phyloP scores from a whole-genome alignment of 2,888 invertebrate species.

The Drosophila sordidapex region DNA sequence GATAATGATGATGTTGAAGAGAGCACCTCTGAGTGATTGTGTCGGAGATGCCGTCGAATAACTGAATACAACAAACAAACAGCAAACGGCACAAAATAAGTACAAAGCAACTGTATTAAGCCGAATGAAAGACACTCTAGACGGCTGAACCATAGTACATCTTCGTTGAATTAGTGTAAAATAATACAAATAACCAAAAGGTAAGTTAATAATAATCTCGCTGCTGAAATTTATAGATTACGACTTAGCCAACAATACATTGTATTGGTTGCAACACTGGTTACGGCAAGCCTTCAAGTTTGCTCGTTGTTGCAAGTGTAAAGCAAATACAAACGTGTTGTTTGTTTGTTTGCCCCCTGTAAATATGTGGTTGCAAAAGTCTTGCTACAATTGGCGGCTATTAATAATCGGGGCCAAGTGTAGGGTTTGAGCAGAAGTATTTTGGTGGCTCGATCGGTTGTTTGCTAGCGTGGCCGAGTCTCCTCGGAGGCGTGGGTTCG shows the following conservation, averaged over 20 bases:
- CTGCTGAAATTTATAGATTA: not conserved
- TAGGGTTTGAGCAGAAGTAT: slow-evolving; percentile 1
- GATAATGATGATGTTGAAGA: slow-evolving; percentile 3
- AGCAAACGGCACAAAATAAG: not conserved
- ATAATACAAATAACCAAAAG: not conserved
- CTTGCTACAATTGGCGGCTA: slow-evolving; percentile 27
- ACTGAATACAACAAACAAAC: slow-evolving; percentile 23
- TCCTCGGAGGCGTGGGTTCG: slow-evolving; percentile 85
- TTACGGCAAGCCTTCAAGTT: slow-evolving; percentile 2
- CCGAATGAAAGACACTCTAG: slow-evolving; percentile 18
- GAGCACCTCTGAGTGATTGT: slow-evolving; percentile 4
- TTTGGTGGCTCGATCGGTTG: not conserved
- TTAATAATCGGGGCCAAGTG: slow-evolving; percentile 17
- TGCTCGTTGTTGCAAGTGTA: slow-evolving; percentile 33
- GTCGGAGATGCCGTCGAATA: slow-evolving; percentile 11
- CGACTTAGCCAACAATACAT: not conserved
- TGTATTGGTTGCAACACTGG: slow-evolving; percentile 2
- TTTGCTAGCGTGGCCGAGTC: slow-evolving; percentile 84
- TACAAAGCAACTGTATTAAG: not conserved
- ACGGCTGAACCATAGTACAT: not conserved
- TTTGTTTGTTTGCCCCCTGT: not conserved
- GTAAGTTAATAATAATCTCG: not conserved
- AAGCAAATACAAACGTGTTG: slow-evolving; percentile 21
- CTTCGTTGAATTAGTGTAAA: not conserved
- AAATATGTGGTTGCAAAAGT: slow-evolving; percentile 22